Percentiles rank a stretch among this genome's conserved stretches.
Evolutionary conservation across 1,140 invertebrate species (phyloP).

Genomic region (Berghia stephanieae): DNA sequence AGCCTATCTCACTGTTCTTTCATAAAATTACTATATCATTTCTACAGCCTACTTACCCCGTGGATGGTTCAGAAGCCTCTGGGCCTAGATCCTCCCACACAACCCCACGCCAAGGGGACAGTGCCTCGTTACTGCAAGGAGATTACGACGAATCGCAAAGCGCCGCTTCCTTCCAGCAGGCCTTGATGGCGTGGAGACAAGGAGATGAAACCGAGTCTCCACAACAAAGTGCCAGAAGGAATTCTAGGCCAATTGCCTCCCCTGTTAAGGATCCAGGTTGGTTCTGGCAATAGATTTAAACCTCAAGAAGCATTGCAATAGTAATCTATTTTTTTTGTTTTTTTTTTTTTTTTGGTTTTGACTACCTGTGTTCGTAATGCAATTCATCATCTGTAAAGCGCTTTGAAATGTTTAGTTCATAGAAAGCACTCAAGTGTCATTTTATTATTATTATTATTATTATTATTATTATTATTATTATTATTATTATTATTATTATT

Average conservation of each 20-base stretch:
- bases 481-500: neutral
- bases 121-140: slow-evolving; percentile 55
- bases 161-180: slow-evolving; percentile 64
- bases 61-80: slow-evolving; percentile 8
- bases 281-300: neutral
- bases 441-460: too few relatives aligned
- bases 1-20: neutral
- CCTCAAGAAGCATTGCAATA: neutral
- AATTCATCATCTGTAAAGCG: too few relatives aligned
- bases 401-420: too few relatives aligned
- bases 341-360: too few relatives aligned
- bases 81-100: neutral
- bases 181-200: slow-evolving; percentile 62
- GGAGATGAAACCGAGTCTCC: slow-evolving; percentile 30
- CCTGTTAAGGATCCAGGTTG: slow-evolving; percentile 17
- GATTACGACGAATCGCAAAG: slow-evolving; percentile 62
- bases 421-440: too few relatives aligned
- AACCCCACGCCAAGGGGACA: slow-evolving; percentile 24
- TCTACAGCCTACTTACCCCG: too few relatives aligned
- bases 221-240: neutral
- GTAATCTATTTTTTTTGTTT: neutral
- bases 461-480: neutral
- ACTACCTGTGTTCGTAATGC: too few relatives aligned
- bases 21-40: neutral
- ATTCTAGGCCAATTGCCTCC: slow-evolving; percentile 2